Conservation (phyloP, 2,113 vertebrate genomes). For the Tylochromis polylepis region DNA sequence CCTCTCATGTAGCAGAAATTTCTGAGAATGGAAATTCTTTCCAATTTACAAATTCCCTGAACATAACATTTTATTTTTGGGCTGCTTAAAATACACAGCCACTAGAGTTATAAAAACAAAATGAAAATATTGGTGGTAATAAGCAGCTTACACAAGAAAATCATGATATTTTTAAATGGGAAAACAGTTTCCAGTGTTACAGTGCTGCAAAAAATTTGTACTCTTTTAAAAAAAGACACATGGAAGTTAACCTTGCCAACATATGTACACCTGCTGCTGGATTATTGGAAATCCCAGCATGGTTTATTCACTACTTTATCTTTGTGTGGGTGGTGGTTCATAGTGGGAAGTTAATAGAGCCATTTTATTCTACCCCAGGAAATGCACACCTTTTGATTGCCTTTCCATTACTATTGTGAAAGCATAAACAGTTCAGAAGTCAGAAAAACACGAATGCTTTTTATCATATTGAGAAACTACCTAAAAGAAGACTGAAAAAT, state of each 20-base stretch:
- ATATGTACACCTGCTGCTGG: slow-evolving; percentile 15
- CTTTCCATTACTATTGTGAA: neutral
- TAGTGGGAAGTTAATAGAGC: slow-evolving; percentile 43
- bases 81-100: neutral
- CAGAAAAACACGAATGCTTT: neutral
- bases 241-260: neutral
- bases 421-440: neutral
- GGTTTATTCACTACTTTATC: slow-evolving; percentile 21
- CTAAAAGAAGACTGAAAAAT: neutral
- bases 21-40: too few species aligned
- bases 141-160: neutral
- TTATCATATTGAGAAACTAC: neutral
- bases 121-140: neutral
- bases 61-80: neutral
- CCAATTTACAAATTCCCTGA: neutral
- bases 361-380: slow-evolving; percentile 18
- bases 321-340: slow-evolving; percentile 12
- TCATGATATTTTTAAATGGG: neutral
- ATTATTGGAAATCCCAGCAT: slow-evolving; percentile 24
- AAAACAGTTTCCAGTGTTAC: neutral
- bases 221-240: neutral
- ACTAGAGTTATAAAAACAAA: neutral
- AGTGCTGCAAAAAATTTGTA: neutral
- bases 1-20: neutral
- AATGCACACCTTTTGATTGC: slow-evolving; percentile 18